Evolutionary conservation across 2,888 invertebrate species (phyloP), one percentile per base, ranked within the genome.

Genomic region (Drosophila barbarae): DNA sequence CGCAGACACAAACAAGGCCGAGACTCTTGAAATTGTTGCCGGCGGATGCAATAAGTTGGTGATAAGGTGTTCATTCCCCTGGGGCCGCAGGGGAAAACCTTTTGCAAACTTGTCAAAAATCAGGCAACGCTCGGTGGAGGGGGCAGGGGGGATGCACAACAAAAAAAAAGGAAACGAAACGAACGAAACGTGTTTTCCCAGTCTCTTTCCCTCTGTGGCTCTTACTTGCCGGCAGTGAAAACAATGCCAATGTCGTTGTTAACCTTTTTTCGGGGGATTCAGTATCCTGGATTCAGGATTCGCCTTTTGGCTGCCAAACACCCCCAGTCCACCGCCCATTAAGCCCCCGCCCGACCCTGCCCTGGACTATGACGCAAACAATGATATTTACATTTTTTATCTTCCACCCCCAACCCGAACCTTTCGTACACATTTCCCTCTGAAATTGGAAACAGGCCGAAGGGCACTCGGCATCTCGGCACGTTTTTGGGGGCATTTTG

Each of bases 41-140:
- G 84, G 77, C 81, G 81, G 81, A 82, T 84, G 81, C 81, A 82
- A 82, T 82, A 82, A 82, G 84, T 84, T 82, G 81, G 81, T 79
- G 81, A 82, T 82, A 82, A 82, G 81, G 81, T 82, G 81, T 82
- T 82, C 82, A 79, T 79, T 82, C 81, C 81, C 81, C 71, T 47
- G 49, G 69, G 81, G 84, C 34, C 35, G 36, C 38, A 46, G 55
- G 41, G 58, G 60, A 52, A 49, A 68, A 67, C 72, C 73, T 73
- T 72, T 73, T 72, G 72, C 69, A 36, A 83, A 78, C 73, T 79
- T 84, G 81, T 84, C 79, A 79, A 81, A 84, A 81, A 81, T 84
- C 81, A 83, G 74, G 42, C 42, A 42, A 28, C 42, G 28, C 42
- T 42, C 15, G n/a, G 42, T 10, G 68, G 65, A 77, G 65, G 63